Percentiles rank a stretch among this genome's conserved stretches.
These are phyloP conservation scores for Vanessa tameamea DNA, from an alignment of 1,140 invertebrate genomes.

Conservation along the genomic window DNA sequence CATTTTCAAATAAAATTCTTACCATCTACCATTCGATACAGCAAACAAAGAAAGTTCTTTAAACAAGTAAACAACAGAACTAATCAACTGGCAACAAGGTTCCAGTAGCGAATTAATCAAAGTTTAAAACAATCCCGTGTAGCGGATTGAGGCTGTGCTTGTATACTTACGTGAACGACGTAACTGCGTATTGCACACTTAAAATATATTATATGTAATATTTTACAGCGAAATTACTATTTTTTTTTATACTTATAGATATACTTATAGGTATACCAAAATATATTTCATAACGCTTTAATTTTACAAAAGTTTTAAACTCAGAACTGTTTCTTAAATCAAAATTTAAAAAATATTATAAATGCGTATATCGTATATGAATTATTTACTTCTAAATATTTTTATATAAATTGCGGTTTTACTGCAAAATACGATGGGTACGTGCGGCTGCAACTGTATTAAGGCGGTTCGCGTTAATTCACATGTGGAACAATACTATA, in stretches of 20 bases:
- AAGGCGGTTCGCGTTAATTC: not conserved
- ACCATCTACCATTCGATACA: not conserved
- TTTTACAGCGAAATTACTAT: too few relatives aligned
- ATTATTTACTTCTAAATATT: not conserved
- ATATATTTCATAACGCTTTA: too few relatives aligned
- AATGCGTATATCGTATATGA: too few relatives aligned
- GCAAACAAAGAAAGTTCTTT: slow-evolving; percentile 36
- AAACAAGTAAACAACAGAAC: slow-evolving; percentile 51
- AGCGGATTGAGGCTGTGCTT: slow-evolving; percentile 44
- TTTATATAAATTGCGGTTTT: slow-evolving; percentile 8
- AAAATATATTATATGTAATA: too few relatives aligned
- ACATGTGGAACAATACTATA: not conserved
- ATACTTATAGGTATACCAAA: too few relatives aligned
- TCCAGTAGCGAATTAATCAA: slow-evolving; percentile 74
- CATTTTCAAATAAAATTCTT: not conserved
- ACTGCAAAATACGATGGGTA: not conserved
- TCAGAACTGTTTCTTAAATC: too few relatives aligned
- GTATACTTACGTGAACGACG: slow-evolving; percentile 21
- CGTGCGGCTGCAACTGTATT: slow-evolving; percentile 13
- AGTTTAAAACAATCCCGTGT: slow-evolving; percentile 77
- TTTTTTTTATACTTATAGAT: too few relatives aligned
- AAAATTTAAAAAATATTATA: too few relatives aligned
- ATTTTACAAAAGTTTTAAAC: too few relatives aligned
- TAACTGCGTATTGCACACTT: not conserved
- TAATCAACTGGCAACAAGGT: slow-evolving; percentile 71